These are phyloP conservation scores for Aphaenogaster ashmeadi DNA, from an alignment of 1,140 invertebrate genomes.

Conservation along the genomic window DNA sequence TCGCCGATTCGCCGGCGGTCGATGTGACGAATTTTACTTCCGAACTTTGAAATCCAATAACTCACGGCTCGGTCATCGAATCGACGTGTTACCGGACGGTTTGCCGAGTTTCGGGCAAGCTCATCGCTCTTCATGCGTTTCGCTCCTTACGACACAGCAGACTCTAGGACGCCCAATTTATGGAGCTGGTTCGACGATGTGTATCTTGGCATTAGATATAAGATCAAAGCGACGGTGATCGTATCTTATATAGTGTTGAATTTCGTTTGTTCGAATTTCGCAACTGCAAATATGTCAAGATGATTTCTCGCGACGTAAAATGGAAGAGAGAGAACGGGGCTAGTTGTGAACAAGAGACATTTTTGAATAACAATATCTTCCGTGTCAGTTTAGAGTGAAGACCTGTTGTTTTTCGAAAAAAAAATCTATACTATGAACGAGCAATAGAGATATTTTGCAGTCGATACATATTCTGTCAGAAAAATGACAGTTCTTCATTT, in stretches of 20 bases:
- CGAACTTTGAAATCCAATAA: constrained; percentile 72
- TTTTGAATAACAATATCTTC: constrained; percentile 39
- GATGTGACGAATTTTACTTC: constrained; percentile 70
- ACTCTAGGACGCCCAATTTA: constrained; percentile 39
- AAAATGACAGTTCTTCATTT: constrained; percentile 16
- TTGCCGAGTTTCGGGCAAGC: constrained; percentile 41
- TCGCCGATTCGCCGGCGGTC: constrained; percentile 40
- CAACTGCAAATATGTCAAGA: not conserved
- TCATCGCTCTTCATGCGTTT: constrained; percentile 53
- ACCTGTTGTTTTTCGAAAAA: not conserved
- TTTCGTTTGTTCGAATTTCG: constrained; percentile 29
- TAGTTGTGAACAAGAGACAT: constrained; percentile 20
- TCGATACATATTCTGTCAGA: not conserved
- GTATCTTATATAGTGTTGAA: constrained; percentile 9
- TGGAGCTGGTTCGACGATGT: constrained; percentile 3
- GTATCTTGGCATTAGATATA: constrained; percentile 28
- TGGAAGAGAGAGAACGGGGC: not conserved
- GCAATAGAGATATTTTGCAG: not conserved
- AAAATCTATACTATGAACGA: not conserved
- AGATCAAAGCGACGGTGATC: constrained; percentile 34
- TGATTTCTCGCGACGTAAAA: constrained; percentile 9
- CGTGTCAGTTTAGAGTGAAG: constrained; percentile 25
- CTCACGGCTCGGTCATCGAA: constrained; percentile 49
- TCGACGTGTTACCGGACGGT: constrained; percentile 62
- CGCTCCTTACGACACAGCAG: constrained; percentile 37